Conservation (phyloP, 2,113 vertebrate genomes). For the Pelmatolapia mariae region DNA sequence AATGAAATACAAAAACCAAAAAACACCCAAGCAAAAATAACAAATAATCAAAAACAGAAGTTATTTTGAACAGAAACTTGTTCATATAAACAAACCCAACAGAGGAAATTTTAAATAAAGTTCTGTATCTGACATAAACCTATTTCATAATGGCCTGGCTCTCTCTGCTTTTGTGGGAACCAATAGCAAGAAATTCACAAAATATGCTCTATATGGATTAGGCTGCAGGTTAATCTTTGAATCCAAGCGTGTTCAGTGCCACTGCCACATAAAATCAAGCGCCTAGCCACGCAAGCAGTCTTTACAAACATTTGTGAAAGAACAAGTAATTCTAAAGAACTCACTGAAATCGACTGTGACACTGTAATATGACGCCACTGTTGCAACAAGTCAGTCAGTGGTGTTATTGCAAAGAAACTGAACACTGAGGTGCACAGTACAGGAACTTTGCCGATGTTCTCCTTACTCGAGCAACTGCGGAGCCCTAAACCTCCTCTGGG, state of each 20-base stretch:
- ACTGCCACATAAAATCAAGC: neutral
- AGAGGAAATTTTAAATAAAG: neutral
- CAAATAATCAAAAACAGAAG: neutral
- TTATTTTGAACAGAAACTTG: neutral
- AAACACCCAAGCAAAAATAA: neutral
- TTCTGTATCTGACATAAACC: neutral
- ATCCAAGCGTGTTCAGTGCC: neutral
- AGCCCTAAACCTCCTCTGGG: neutral
- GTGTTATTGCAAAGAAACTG: neutral
- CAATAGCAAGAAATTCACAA: neutral
- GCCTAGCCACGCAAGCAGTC: neutral
- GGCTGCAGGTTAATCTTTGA: neutral
- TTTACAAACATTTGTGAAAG: neutral
- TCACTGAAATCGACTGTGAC: neutral
- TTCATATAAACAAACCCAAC: neutral
- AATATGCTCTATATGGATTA: fast-evolving
- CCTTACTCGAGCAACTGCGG: neutral
- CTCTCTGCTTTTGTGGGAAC: neutral
- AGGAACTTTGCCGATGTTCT: neutral
- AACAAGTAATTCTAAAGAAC: neutral
- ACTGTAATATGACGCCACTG: neutral
- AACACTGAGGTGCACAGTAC: neutral
- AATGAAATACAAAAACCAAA: neutral
- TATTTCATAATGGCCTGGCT: neutral
- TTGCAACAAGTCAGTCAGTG: neutral